Evolutionary conservation across 1,140 invertebrate genomes (phyloP).

Genomic region (Drosophila pseudoananassae): DNA sequence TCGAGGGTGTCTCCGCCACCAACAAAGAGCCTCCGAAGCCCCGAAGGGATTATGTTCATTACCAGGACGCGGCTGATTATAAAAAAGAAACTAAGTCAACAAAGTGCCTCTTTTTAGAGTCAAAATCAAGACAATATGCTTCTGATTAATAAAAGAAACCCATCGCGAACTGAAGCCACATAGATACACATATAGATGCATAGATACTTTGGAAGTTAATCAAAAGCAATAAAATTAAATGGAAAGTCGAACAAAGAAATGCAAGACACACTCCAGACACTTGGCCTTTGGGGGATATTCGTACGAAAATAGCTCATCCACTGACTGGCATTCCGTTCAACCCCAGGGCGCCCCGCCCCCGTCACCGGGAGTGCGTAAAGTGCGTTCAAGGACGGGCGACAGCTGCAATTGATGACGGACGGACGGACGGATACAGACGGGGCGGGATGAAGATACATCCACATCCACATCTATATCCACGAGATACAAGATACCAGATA

Average conservation of each 20-base stretch:
- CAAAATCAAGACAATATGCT: background rate
- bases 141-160: slow-evolving; percentile 2
- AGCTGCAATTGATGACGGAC: slow-evolving; percentile 56
- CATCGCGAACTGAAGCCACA: too few relatives aligned
- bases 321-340: slow-evolving; percentile 25
- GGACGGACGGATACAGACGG: slow-evolving; percentile 36
- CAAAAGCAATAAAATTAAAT: background rate
- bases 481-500: slow-evolving; percentile 9
- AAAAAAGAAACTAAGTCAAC: background rate
- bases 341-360: slow-evolving; percentile 16
- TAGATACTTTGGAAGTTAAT: background rate
- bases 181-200: too few relatives aligned
- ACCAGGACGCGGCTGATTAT: slow-evolving; percentile 10
- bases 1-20: background rate
- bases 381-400: slow-evolving; percentile 74
- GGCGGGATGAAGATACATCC: slow-evolving; percentile 2
- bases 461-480: background rate
- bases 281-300: slow-evolving; percentile 10
- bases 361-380: slow-evolving; percentile 66
- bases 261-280: background rate
- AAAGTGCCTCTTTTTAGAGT: too few relatives aligned
- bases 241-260: slow-evolving; percentile 10
- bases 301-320: slow-evolving; percentile 36
- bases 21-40: background rate
- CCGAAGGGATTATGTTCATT: slow-evolving; percentile 18